A percentile compares a stretch with the other conserved stretches of the same genome.
phyloP scores from a whole-genome alignment of 2,797 vertebrate species.

The Leptatherina wallacei region DNA sequence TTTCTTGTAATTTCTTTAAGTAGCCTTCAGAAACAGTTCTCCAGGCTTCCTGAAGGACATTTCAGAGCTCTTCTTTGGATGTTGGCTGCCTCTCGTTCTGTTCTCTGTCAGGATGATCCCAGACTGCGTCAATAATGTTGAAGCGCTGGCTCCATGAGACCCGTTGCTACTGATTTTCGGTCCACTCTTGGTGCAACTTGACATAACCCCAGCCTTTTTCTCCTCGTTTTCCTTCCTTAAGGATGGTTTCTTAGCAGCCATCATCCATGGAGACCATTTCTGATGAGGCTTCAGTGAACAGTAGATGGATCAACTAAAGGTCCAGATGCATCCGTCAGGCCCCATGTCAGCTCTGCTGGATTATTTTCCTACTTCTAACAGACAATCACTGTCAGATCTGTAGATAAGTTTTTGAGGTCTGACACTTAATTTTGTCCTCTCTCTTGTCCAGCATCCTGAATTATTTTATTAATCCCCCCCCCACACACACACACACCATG shows the following conservation, averaged over 20 bases:
- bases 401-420: not conserved
- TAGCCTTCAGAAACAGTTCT: not conserved
- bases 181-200: not conserved
- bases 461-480: not conserved
- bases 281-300: not conserved
- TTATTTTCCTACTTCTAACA: not conserved
- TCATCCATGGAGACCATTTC: not conserved
- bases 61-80: not conserved
- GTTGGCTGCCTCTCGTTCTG: not conserved
- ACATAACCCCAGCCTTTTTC: not conserved
- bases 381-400: not conserved
- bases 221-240: not conserved
- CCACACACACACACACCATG: not conserved
- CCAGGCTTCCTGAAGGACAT: not conserved
- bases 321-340: not conserved
- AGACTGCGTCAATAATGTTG: not conserved
- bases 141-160: not conserved
- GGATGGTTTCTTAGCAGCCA: not conserved
- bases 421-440: not conserved
- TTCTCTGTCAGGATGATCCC: not conserved
- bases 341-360: not conserved
- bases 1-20: not conserved
- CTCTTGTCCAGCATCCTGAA: not conserved
- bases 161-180: not conserved
- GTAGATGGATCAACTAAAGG: not conserved